Conservation (phyloP, 2,888 invertebrate genomes). For the Euzophera pinguis region DNA sequence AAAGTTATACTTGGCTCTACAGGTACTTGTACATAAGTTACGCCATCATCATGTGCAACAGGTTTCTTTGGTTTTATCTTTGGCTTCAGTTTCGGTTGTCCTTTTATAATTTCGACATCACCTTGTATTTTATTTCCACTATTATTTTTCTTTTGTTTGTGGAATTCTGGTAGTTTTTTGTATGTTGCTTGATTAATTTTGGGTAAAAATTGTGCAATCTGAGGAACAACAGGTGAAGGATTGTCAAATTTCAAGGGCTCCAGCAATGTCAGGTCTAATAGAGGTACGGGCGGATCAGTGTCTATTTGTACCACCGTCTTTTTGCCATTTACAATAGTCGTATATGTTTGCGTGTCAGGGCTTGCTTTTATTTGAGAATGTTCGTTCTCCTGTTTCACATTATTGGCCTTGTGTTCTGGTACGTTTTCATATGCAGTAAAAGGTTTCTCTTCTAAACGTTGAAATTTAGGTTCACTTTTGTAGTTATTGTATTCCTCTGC, state of each 20-base stretch:
- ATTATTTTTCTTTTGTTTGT: slow-evolving; percentile 53
- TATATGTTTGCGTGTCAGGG: slow-evolving; percentile 45
- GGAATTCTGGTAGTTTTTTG: slow-evolving; percentile 43
- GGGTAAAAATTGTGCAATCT: slow-evolving; percentile 71
- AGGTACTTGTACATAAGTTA: slow-evolving; percentile 30
- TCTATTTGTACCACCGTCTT: slow-evolving; percentile 54
- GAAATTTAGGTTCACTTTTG: slow-evolving; percentile 38
- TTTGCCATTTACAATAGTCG: slow-evolving; percentile 55
- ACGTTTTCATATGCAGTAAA: neutral
- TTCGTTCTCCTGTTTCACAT: slow-evolving; percentile 25
- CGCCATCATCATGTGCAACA: slow-evolving; percentile 33
- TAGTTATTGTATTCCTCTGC: slow-evolving; percentile 33
- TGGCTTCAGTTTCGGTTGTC: slow-evolving; percentile 23
- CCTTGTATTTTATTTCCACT: slow-evolving; percentile 19
- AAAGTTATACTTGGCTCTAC: slow-evolving; percentile 40
- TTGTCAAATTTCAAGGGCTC: slow-evolving; percentile 68
- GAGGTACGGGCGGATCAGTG: slow-evolving; percentile 55
- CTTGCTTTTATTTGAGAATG: slow-evolving; percentile 40
- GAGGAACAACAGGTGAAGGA: slow-evolving; percentile 57
- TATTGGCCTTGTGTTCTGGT: neutral
- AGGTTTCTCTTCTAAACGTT: slow-evolving; percentile 35
- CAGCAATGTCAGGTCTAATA: slow-evolving; percentile 61
- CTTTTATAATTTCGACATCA: slow-evolving; percentile 1
- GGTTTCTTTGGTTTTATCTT: slow-evolving; percentile 49
- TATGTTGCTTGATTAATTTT: slow-evolving; percentile 57